Evolutionary conservation across 2,888 invertebrate genomes (phyloP).

Genomic region (Poecilobothrus nobilitatus): DNA sequence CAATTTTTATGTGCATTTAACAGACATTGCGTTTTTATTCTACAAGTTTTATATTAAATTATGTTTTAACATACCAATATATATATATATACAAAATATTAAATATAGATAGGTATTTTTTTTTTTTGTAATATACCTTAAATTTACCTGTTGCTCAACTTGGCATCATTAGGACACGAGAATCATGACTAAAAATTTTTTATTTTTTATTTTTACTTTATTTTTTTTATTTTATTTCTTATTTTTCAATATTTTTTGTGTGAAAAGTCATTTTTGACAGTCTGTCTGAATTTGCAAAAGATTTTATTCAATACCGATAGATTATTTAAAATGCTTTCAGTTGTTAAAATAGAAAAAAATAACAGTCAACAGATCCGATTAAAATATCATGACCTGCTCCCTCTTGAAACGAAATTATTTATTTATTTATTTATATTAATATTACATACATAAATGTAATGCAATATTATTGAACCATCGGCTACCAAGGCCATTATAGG

Average conservation of each 20-base stretch:
- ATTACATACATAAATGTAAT: too few relatives aligned
- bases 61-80: neutral
- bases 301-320: too few relatives aligned
- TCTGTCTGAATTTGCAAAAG: too few relatives aligned
- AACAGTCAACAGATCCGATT: too few relatives aligned
- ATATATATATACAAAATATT: neutral
- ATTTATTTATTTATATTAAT: too few relatives aligned
- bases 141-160: conserved; percentile 6
- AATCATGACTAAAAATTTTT: neutral
- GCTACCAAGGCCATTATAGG: too few relatives aligned
- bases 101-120: neutral
- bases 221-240: neutral
- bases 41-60: neutral
- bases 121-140: neutral
- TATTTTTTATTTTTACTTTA: neutral
- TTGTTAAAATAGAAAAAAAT: too few relatives aligned
- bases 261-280: too few relatives aligned
- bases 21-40: neutral
- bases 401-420: too few relatives aligned
- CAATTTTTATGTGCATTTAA: neutral
- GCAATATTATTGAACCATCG: too few relatives aligned
- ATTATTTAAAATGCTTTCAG: too few relatives aligned
- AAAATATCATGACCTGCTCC: too few relatives aligned
- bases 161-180: conserved; percentile 6
- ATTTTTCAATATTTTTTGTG: neutral